Evolutionary conservation across 2,888 invertebrate species (phyloP), one percentile per base, ranked within the genome.

Genomic region (Pilophorus perplexus): DNA sequence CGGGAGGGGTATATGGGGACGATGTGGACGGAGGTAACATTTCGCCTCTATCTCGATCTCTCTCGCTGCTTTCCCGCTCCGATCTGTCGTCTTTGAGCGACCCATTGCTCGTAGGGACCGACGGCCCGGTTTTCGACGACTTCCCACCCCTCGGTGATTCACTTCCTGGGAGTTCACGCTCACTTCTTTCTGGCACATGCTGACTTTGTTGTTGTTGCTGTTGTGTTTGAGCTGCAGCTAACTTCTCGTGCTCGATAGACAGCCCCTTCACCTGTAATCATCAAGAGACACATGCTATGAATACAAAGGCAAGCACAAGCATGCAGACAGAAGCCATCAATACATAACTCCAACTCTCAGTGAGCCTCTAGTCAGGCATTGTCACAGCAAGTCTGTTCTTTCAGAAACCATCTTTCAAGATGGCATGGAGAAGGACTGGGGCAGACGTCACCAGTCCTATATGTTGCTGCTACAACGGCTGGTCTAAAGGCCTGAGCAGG

Each of bases 231-330:
- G 82, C 83, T 71, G 82, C 82, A 40, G 72, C 84, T 73, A 85
- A 74, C 74, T 84, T 84, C 74, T 84, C 87, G 74, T 87, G 87
- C 78, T 87, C 87, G 74, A 87, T 86, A 75, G 88, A 88, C 75
- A 88, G 78, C 71, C 88, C 88, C 78, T 88, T 88, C 52, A 88
- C 87, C 86, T 87, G 74, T 3, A 74, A 74, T 23, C 28, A 16
- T n/a, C n/a, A n/a, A n/a, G n/a, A n/a, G n/a, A 42, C 8, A 25
- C 33, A 33, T 6, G 33, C 33, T n/a, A n/a, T n/a, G 6, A 33
- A 33, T 8, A 4, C 5, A 42, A 42, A 42, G 5, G 42, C 5
- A 42, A 42, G 42, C n/a, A 42, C 4, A 12, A 10, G 33, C 10
- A 10, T 33, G 33, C 8, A 33, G 10, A 33, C 33, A 33, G 33